Evolutionary conservation across 1,140 invertebrate genomes (phyloP).

Genomic region (Metopolophium dirhodum): DNA sequence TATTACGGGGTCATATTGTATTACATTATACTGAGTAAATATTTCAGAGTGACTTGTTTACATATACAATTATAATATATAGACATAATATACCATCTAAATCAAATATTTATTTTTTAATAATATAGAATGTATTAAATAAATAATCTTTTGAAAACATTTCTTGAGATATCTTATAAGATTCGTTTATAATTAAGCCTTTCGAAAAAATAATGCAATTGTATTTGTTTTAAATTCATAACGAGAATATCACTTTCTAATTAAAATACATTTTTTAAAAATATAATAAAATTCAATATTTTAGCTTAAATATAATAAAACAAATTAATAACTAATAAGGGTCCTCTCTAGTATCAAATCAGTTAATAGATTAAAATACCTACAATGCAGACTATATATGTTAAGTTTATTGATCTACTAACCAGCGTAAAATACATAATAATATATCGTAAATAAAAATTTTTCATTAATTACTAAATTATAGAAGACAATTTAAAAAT

Average conservation of each 20-base stretch:
- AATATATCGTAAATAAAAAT: background rate
- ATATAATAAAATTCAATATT: background rate
- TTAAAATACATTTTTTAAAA: background rate
- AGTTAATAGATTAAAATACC: background rate
- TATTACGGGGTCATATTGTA: background rate
- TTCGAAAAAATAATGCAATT: background rate
- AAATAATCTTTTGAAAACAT: background rate
- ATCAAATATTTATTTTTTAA: background rate
- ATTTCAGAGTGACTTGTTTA: background rate
- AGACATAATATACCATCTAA: background rate
- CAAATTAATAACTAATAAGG: background rate
- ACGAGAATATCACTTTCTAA: background rate
- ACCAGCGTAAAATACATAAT: no score
- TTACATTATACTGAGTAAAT: background rate
- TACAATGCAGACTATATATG: background rate
- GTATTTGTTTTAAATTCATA: no score
- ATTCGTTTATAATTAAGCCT: background rate
- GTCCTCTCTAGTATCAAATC: background rate
- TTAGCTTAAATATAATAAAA: background rate
- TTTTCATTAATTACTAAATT: background rate
- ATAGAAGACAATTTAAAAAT: background rate
- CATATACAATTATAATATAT: background rate
- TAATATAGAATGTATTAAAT: background rate
- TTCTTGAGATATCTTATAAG: background rate
- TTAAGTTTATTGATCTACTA: background rate